Conservation (phyloP, 2,113 vertebrate genomes). For the Prunella himalayana region DNA sequence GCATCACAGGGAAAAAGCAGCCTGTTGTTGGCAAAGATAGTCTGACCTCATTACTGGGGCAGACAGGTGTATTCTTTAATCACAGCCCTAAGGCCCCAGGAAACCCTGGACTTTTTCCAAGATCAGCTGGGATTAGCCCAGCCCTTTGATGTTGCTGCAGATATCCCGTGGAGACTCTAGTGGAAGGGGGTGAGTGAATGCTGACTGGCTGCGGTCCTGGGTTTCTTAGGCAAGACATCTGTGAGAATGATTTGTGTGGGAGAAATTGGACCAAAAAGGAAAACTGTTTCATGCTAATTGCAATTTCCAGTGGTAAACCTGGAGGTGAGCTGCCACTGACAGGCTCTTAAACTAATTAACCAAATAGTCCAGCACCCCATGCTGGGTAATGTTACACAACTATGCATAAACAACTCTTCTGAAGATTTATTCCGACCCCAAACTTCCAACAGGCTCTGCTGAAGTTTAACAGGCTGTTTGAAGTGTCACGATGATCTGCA, state of each 20-base stretch:
- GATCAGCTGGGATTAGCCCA: slow-evolving; percentile 13
- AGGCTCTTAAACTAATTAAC: slow-evolving; percentile 60
- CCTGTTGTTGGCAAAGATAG: neutral
- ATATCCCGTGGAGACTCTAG: neutral
- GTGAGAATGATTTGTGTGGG: neutral
- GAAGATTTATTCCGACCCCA: slow-evolving; percentile 5
- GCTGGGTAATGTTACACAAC: slow-evolving; percentile 52
- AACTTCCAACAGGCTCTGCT: slow-evolving; percentile 33
- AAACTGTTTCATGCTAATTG: slow-evolving; percentile 46
- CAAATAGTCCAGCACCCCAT: slow-evolving; percentile 31
- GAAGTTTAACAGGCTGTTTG: slow-evolving; percentile 38
- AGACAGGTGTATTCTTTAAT: slow-evolving; percentile 50
- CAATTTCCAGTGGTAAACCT: neutral
- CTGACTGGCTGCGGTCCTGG: neutral
- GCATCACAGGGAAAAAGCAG: neutral
- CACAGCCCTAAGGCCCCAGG: slow-evolving; percentile 12
- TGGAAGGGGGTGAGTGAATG: neutral
- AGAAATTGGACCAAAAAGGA: slow-evolving; percentile 8
- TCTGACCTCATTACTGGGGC: slow-evolving; percentile 15
- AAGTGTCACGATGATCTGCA: slow-evolving; percentile 56
- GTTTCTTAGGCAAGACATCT: neutral
- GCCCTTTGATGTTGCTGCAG: slow-evolving; percentile 38
- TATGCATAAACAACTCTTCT: slow-evolving; percentile 48
- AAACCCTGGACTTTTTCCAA: slow-evolving; percentile 19
- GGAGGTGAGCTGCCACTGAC: slow-evolving; percentile 19